phyloP scores from a whole-genome alignment of 2,797 vertebrate genomes.

The Typhlichthys eigenmanni region DNA sequence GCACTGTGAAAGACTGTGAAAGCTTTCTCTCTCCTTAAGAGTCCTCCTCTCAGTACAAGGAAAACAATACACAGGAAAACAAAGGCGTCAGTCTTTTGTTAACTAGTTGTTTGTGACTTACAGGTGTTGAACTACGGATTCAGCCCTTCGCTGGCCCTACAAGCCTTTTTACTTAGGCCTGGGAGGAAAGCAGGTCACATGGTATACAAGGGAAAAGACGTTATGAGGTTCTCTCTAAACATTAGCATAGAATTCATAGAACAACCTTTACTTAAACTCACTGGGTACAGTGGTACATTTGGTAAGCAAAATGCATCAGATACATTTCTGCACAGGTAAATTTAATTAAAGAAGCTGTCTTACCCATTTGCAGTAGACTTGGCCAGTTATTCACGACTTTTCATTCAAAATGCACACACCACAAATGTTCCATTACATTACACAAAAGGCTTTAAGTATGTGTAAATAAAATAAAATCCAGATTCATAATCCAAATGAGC shows the following conservation, averaged over 20 bases:
- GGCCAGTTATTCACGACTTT: constrained; percentile 56
- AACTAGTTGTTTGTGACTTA: constrained; percentile 97
- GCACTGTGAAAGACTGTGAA: constrained; percentile 53
- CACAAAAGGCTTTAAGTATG: constrained; percentile 63
- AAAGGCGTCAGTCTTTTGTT: constrained; percentile 86
- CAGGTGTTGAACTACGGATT: constrained; percentile 99
- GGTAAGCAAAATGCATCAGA: constrained; percentile 61
- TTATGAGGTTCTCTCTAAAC: constrained; percentile 77
- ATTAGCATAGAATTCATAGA: constrained; percentile 59
- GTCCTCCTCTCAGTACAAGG: constrained; percentile 70
- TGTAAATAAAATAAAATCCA: background rate
- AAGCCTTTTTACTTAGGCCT: constrained; percentile 99
- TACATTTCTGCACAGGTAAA: constrained; percentile 79
- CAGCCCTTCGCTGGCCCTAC: constrained; percentile 98
- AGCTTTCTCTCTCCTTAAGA: constrained; percentile 72
- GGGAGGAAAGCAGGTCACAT: constrained; percentile 99
- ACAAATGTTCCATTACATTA: constrained; percentile 53
- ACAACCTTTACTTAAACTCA: constrained; percentile 55
- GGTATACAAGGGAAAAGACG: constrained; percentile 87
- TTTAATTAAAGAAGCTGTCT: constrained; percentile 83
- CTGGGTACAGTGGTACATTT: constrained; percentile 58
- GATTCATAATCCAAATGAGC: background rate
- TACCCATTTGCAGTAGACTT: constrained; percentile 76
- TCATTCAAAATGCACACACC: constrained; percentile 25
- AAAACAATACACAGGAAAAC: constrained; percentile 66